Evolutionary conservation across 30 jellyfish, hydroid and myxozoan species (phyloP), one percentile per base, ranked within the genome.

Genomic region (Chrysaora quinquecirrha): DNA sequence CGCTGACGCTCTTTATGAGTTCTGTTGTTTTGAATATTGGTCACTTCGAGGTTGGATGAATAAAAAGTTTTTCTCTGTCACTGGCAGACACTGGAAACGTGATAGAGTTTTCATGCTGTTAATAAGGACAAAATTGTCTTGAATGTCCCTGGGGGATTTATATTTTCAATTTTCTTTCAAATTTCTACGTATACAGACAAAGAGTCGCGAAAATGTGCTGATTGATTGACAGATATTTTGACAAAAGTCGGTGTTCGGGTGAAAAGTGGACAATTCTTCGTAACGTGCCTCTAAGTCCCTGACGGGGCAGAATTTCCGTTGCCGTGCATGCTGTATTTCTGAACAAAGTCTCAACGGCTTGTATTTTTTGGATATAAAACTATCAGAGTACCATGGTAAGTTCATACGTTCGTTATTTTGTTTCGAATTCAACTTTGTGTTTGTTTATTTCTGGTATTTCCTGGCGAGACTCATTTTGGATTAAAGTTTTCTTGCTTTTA

Each of bases 261-360:
- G 85, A 75, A 46, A 67, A 69, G 81, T 82, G 84, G 73, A 80
- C 92, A 82, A 82, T 82, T 82, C 85, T 82, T 50, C 62, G 66
- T 70, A 70, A 82, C 92, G 92, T 82, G 92, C 92, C 73, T 81
- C 52, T 79, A 69, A 82, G 92, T 82, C 73, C 85, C 65, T 82
- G 73, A 68, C 73, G 92, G 92, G 86, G 92, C 85, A 50, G 73
- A 82, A 27, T 69, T 74, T 46, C 73, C 54, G 47, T 69, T 73
- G 80, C 48, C 92, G 80, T 71, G 92, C 92, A 82, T 82, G 92
- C 68, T 52, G 68, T 52, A 52, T 52, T 20, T 19, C 68, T 52
- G 27, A 52, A 3, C 7, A 52, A 52, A 52, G 29, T 52, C 68
- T 52, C 68, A 4, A 52, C 68, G 68, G 68, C 68, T 52, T 52